Evolutionary conservation across 1,140 invertebrate species (phyloP).

Genomic region (Rhyacophila brunnea): DNA sequence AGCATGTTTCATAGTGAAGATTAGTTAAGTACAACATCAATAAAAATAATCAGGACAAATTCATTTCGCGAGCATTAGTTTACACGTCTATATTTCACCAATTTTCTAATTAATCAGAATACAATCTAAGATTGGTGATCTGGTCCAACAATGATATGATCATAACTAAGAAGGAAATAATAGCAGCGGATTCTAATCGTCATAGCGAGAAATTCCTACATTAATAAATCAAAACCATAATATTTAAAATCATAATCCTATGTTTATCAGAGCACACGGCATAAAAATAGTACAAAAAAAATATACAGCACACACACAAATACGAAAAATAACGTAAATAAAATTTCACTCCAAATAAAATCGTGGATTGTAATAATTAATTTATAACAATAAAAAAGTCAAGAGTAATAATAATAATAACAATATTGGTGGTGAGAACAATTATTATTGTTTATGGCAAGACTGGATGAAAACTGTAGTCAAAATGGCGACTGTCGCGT

Average conservation of each 20-base stretch:
- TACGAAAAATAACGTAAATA: not conserved
- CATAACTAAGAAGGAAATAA: slow-evolving; percentile 15
- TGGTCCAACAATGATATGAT: no score
- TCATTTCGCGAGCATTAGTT: no score
- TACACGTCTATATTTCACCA: no score
- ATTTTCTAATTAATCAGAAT: no score
- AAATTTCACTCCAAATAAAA: not conserved
- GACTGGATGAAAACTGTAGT: no score
- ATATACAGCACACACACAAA: slow-evolving; percentile 11
- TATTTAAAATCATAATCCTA: slow-evolving; percentile 6
- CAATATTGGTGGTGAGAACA: no score
- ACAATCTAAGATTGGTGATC: no score
- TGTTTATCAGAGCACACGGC: slow-evolving; percentile 17
- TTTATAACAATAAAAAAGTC: not conserved
- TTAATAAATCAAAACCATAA: slow-evolving; percentile 6
- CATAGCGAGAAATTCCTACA: slow-evolving; percentile 21
- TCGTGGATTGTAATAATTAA: not conserved
- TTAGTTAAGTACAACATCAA: no score
- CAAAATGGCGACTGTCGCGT: no score
- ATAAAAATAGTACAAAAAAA: slow-evolving; percentile 13
- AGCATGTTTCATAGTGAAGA: no score
- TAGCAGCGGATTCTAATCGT: slow-evolving; percentile 11
- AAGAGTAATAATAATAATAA: not conserved
- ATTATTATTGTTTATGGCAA: no score
- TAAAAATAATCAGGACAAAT: no score